Conservation (phyloP, 2,113 vertebrate species). For the Eidolon helvum region DNA sequence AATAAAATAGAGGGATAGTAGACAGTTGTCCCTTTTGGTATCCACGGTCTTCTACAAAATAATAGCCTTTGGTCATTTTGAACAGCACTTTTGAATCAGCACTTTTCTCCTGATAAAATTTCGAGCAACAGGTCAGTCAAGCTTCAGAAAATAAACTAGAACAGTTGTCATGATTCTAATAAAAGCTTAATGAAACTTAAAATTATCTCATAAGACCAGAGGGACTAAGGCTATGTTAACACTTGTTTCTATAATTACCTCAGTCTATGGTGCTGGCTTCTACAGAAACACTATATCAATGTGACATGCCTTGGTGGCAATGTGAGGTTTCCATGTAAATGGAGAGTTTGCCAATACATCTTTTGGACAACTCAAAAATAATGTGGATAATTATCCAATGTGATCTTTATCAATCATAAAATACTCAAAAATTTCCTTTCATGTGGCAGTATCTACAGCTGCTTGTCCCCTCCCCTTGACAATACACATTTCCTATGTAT, state of each 20-base stretch:
- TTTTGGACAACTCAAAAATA: constrained; percentile 23
- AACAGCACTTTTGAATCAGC: background rate
- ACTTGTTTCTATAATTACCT: constrained; percentile 23
- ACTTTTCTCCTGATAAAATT: constrained; percentile 29
- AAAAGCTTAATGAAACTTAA: constrained; percentile 54
- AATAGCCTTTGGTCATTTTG: background rate
- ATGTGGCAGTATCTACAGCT: background rate
- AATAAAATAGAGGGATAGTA: background rate
- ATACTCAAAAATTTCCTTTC: background rate
- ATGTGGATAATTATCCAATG: background rate
- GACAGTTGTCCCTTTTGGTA: background rate
- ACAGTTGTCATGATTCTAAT: constrained; percentile 45
- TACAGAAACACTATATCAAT: background rate
- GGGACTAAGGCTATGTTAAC: background rate
- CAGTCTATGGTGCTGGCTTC: background rate
- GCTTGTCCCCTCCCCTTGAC: background rate
- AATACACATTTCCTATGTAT: fast-evolving
- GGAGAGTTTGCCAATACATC: background rate
- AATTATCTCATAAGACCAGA: background rate
- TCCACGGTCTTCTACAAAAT: background rate
- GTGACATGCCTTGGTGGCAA: background rate
- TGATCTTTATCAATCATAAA: background rate
- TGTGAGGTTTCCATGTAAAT: constrained; percentile 15
- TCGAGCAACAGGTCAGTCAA: background rate
- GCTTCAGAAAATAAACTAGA: background rate